Evolutionary conservation across 1,140 invertebrate species (phyloP).

Genomic region (Matsumurasca onukii): DNA sequence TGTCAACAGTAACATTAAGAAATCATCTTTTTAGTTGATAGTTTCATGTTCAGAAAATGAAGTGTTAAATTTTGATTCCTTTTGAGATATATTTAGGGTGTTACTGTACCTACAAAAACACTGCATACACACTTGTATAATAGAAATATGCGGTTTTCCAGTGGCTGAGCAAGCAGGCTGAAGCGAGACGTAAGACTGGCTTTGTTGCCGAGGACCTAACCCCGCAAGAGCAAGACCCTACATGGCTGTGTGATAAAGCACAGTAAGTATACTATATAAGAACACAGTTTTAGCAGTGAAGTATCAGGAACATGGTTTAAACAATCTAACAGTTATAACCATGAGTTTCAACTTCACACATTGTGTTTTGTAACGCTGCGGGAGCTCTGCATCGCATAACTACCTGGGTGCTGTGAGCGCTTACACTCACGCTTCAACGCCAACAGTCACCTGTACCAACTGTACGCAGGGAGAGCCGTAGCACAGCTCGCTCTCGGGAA

Average conservation of each 20-base stretch:
- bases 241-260: conserved; percentile 80
- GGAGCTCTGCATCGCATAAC: conserved; percentile 72
- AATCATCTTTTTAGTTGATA: too few relatives aligned
- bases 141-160: too few relatives aligned
- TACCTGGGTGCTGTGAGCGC: conserved; percentile 79
- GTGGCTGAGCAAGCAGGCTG: conserved; percentile 79
- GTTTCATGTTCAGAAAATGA: too few relatives aligned
- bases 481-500: conserved; percentile 74
- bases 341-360: too few relatives aligned
- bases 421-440: conserved; percentile 73
- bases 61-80: too few relatives aligned
- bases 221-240: conserved; percentile 79
- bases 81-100: too few relatives aligned
- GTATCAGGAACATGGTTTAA: background rate
- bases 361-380: background rate
- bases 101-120: too few relatives aligned
- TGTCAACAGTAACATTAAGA: too few relatives aligned
- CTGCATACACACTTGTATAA: too few relatives aligned
- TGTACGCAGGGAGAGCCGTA: conserved; percentile 73
- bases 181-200: conserved; percentile 68
- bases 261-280: conserved; percentile 55
- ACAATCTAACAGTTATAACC: too few relatives aligned
- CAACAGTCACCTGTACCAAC: conserved; percentile 71
- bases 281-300: background rate
- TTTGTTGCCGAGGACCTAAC: conserved; percentile 73